Evolutionary conservation across 2,113 vertebrate genomes (phyloP).

Genomic region (Microcebus ravelobensis): DNA sequence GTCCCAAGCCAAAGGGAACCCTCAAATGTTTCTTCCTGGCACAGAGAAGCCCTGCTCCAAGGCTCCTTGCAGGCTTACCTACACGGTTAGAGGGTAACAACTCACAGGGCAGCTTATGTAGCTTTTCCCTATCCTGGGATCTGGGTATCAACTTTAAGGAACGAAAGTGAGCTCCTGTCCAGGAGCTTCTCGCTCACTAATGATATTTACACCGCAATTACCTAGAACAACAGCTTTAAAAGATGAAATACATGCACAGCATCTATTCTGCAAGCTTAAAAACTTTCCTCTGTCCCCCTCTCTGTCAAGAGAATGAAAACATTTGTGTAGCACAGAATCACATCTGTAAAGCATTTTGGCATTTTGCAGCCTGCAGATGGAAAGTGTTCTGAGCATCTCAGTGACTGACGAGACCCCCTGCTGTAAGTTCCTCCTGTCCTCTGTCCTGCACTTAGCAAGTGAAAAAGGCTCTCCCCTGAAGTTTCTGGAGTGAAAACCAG

Average conservation of each 20-base stretch:
- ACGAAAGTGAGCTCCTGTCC: neutral
- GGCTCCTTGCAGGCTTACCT: neutral
- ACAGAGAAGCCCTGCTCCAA: neutral
- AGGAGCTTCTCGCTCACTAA: neutral
- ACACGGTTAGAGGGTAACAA: neutral
- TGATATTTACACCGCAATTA: neutral
- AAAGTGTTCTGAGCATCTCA: neutral
- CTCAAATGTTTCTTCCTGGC: neutral
- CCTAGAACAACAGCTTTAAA: neutral
- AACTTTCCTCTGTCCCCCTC: neutral
- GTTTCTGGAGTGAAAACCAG: neutral
- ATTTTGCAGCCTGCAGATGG: constrained; percentile 2
- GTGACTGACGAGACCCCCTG: neutral
- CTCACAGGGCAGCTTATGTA: neutral
- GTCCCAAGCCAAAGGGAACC: neutral
- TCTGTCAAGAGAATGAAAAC: neutral
- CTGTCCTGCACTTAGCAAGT: neutral
- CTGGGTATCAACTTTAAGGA: neutral
- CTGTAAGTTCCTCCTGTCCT: neutral
- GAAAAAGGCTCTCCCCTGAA: neutral
- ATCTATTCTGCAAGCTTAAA: neutral
- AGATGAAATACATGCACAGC: neutral
- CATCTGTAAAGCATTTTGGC: constrained; percentile 33
- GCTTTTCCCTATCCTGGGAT: neutral
- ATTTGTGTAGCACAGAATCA: neutral